phyloP scores from a whole-genome alignment of 2,888 invertebrate species.

The Drosophila longiperda region DNA sequence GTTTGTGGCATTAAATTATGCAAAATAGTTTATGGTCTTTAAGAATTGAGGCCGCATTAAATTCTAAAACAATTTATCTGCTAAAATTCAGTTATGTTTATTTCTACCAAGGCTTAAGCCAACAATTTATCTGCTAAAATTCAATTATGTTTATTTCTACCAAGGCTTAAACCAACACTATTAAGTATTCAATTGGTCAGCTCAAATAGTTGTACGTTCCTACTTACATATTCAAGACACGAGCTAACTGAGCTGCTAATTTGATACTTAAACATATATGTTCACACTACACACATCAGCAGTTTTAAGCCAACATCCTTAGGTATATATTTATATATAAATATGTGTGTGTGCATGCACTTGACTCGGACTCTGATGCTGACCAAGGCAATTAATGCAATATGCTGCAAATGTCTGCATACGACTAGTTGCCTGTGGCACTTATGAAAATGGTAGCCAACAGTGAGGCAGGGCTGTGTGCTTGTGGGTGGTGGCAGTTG shows the following conservation, averaged over 20 bases:
- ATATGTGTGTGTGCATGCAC: constrained; percentile 10
- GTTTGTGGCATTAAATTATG: background rate
- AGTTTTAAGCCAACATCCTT: constrained; percentile 22
- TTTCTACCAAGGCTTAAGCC: background rate
- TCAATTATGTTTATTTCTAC: background rate
- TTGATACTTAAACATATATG: constrained; percentile 20
- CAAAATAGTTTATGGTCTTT: background rate
- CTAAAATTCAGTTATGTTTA: background rate
- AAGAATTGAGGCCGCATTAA: background rate
- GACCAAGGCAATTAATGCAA: constrained; percentile 63
- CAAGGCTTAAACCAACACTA: background rate
- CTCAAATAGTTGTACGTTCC: background rate
- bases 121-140: background rate
- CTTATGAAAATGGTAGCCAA: background rate
- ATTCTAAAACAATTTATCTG: background rate
- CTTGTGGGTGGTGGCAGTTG: background rate
- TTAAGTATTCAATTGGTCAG: background rate
- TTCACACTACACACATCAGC: constrained; percentile 30
- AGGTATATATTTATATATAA: background rate
- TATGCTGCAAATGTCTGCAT: constrained; percentile 44
- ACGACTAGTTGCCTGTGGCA: constrained; percentile 10
- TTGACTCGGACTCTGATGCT: constrained; percentile 8
- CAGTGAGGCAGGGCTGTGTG: background rate
- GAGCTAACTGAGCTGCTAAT: constrained; percentile 24
- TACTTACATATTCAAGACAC: background rate